Base-by-base conservation (phyloP, 2,797 vertebrate species). In the Cygnus olor region DNA sequence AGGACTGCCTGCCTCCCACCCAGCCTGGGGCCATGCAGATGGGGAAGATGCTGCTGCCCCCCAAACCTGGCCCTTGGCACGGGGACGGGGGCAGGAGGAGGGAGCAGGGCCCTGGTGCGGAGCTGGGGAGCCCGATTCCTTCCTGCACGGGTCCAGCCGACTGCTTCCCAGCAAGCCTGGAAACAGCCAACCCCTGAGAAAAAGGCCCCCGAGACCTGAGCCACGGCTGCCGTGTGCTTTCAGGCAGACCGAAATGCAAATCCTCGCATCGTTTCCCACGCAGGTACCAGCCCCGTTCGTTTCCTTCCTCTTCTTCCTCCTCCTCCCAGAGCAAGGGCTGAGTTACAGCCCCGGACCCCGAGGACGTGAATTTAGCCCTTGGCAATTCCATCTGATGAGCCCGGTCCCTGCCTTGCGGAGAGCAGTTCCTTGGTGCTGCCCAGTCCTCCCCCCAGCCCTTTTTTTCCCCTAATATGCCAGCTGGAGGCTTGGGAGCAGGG, bases 401-500 rank as follows among this genome's bases (percentile, higher is more conserved):
- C 85, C 57, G 19, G 60, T 82, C 88, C 95, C 91, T 68, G 80
- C 88, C 85, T 86, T 34, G 73, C 36, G 77, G 73, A 79, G 80
- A 88, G 92, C 77, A 70, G 22, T 73, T 88, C 94, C 80, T 73
- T 79, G 88, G 4, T 88, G 21, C 85, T 77, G 79, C 94, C 45
- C 68, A 53, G 86, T 74, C 85, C 83, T 87, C 80, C 65, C 54
- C 71, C 56, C 21, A 11, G 13, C 9, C 19, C 22, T 3, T 14
- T 14, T 1, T 6, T 15, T 11, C 68, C 73, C 74, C 72, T 9
- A 8, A n/a, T 24, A 85, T 84, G 70, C 89, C 93, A 95, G 94
- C 93, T 96, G 93, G 95, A 92, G 92, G 85, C 85, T 56, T 51
- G 74, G 49, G 68, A 90, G 94, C 85, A 60, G 85, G 93, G 95